Evolutionary conservation across 2,888 invertebrate species (phyloP).

Genomic region (Orchestes rusci): DNA sequence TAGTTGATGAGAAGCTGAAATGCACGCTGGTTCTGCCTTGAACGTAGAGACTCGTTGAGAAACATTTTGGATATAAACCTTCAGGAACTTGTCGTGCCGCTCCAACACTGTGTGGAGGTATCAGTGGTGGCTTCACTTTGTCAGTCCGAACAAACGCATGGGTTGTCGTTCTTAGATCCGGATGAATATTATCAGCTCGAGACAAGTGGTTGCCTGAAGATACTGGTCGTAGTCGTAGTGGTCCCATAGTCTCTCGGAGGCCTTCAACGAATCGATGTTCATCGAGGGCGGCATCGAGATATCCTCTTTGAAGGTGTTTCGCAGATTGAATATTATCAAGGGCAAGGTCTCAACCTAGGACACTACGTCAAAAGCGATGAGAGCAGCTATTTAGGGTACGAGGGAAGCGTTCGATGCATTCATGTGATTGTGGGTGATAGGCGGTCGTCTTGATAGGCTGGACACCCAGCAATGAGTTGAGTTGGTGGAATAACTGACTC

Average conservation of each 20-base stretch:
- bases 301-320: background rate
- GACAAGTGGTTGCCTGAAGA: background rate
- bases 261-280: background rate
- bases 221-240: background rate
- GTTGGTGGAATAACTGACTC: conserved; percentile 3
- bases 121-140: background rate
- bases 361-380: background rate
- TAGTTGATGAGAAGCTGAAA: background rate
- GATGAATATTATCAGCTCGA: background rate
- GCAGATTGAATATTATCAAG: background rate
- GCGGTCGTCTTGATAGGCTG: conserved; percentile 6
- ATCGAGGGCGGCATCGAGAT: background rate
- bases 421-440: conserved; percentile 3
- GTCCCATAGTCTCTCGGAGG: background rate
- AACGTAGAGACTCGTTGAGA: background rate
- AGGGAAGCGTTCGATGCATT: conserved; percentile 5
- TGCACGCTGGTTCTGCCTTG: background rate
- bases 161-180: background rate
- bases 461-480: conserved; percentile 1
- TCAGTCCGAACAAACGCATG: background rate
- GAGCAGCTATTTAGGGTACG: conserved; percentile 2
- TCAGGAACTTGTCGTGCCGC: background rate
- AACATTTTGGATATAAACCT: background rate
- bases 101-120: background rate
- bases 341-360: background rate